Evolutionary conservation across 1,140 invertebrate species (phyloP), one percentile per base, ranked within the genome.

Genomic region (Scylla paramamosain): DNA sequence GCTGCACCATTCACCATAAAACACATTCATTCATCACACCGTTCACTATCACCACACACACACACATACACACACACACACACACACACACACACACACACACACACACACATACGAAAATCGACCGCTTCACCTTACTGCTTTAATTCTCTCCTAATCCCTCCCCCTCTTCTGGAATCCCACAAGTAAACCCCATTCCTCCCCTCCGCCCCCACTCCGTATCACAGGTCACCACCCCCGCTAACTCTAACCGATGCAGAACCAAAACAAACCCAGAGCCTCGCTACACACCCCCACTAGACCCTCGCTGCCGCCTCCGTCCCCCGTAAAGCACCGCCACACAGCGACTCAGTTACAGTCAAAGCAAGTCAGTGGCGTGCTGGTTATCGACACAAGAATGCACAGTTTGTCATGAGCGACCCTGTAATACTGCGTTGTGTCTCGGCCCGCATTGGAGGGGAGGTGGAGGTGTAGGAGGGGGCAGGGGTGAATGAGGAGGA

Each of bases 351-450:
- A n/a, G 67, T 77, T 77, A 77, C 67, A 77, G 67, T n/a, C 20
- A 20, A 77, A 77, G 67, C 10, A n/a, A 59, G 52, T 59, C 67
- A 77, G 67, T n/a, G 0, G 67, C 67, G 67, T 77, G 67, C 25
- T 25, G 67, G 67, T 77, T 77, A 77, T 77, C 67, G 67, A 77
- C 67, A n/a, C 67, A 77, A 77, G 67, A 77, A 77, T n/a, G 67
- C 67, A 77, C 67, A 77, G 10, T 77, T 77, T 77, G 67, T 77
- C 67, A 77, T 77, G 67, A n/a, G 67, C 25, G 20, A 77, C 67
- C 67, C 67, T 77, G 67, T 77, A 77, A 77, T 77, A 77, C 67
- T 59, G 25, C 12, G 0, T 7, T 77, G 16, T 2, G 20, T n/a
- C 25, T 25, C 6, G 16, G 67, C 25, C 8, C 8, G 67, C 67